These are phyloP conservation scores for Lethenteron reissneri DNA, from an alignment of 2,113 vertebrate genomes.

Conservation along the genomic window DNA sequence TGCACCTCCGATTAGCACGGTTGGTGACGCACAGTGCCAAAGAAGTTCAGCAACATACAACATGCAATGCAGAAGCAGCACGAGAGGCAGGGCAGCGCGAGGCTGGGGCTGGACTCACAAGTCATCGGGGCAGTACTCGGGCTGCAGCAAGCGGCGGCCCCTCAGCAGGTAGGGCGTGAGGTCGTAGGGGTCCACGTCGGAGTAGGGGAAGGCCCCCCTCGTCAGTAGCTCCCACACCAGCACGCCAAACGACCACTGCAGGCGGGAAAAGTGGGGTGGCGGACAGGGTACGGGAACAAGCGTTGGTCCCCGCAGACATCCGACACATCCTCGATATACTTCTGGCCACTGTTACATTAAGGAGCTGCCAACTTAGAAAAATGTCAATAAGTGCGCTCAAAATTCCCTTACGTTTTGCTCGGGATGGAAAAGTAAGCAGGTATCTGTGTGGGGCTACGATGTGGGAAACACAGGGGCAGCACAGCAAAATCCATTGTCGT, in stretches of 20 bases:
- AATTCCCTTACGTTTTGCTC: no score
- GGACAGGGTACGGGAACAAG: no score
- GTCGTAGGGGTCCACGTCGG: slow-evolving; percentile 91
- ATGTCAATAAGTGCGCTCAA: no score
- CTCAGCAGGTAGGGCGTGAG: slow-evolving; percentile 84
- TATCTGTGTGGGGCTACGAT: neutral
- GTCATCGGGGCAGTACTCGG: slow-evolving; percentile 79
- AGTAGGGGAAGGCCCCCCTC: slow-evolving; percentile 79
- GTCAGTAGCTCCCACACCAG: slow-evolving; percentile 97
- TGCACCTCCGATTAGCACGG: neutral
- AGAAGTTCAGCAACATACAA: neutral
- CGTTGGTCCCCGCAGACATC: no score
- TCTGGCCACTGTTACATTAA: no score
- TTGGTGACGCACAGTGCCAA: neutral
- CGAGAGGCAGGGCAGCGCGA: neutral
- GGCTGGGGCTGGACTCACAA: slow-evolving; percentile 41
- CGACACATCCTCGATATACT: no score
- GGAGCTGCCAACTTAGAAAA: no score
- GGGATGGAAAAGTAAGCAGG: slow-evolving; percentile 14
- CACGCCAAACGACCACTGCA: slow-evolving; percentile 65
- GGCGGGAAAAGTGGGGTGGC: slow-evolving; percentile 9
- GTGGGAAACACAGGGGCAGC: neutral
- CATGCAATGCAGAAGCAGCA: neutral
- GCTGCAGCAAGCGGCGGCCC: slow-evolving; percentile 76
- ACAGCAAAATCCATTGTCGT: neutral